Percentiles rank a stretch among this genome's conserved stretches.
phyloP scores from a whole-genome alignment of 2,797 vertebrate genomes.

The Melanotaenia trifasciata region DNA sequence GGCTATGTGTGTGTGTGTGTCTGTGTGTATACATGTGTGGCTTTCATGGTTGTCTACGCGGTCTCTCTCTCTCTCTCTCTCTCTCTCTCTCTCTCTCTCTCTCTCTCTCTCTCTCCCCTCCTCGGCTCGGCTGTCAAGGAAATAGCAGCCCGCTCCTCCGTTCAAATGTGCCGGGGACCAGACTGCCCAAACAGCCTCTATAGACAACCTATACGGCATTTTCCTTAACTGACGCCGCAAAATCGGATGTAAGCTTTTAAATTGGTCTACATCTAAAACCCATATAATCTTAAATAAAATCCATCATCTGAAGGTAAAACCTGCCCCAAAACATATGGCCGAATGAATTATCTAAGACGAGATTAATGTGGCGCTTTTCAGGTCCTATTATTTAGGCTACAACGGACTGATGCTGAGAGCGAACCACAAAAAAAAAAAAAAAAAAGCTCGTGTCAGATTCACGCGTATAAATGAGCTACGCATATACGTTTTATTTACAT shows the following conservation, averaged over 20 bases:
- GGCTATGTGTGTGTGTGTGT: conserved; percentile 2
- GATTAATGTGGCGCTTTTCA: neutral
- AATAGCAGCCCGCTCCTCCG: conserved; percentile 67
- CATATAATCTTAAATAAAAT: conserved; percentile 20
- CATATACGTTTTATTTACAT: conserved; percentile 54
- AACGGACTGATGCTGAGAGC: conserved; percentile 4
- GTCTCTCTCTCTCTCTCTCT: conserved; percentile 29
- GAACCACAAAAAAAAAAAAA: neutral
- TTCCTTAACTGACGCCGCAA: conserved; percentile 43
- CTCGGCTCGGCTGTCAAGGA: conserved; percentile 69
- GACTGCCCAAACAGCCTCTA: conserved; percentile 36
- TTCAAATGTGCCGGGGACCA: conserved; percentile 52
- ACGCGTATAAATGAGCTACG: conserved; percentile 16
- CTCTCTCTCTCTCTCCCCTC: conserved; percentile 3
- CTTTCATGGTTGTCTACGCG: conserved; percentile 56
- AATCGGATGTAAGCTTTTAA: conserved; percentile 14
- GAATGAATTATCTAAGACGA: neutral
- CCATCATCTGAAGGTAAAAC: neutral
- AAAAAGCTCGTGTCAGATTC: conserved; percentile 9
- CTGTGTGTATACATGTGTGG: neutral
- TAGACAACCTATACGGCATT: conserved; percentile 24
- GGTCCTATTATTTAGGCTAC: neutral
- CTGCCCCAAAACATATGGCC: neutral
- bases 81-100: conserved; percentile 4
- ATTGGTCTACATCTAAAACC: conserved; percentile 5